These are phyloP conservation scores for Myanophis thanlyinensis DNA, from an alignment of 2,113 vertebrate species.

Conservation along the genomic window DNA sequence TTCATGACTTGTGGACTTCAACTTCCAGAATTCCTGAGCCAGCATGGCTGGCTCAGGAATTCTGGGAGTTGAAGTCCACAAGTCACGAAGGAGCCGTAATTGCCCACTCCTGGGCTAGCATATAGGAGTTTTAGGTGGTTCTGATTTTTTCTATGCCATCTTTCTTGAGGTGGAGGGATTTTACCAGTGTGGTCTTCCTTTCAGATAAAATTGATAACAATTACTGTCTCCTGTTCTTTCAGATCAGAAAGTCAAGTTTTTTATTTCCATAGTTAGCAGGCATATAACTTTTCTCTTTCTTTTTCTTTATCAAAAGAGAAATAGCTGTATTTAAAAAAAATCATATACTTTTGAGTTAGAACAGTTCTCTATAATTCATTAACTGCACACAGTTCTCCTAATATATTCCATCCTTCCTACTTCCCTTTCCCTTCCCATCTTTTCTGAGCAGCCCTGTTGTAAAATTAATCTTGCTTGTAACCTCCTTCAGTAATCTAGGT, in stretches of 20 bases:
- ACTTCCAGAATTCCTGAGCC: too few species aligned
- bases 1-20: too few species aligned
- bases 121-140: background rate
- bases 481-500: background rate
- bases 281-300: background rate
- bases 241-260: background rate
- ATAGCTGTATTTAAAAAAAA: background rate
- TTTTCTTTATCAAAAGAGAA: background rate
- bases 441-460: background rate
- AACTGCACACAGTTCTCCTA: background rate
- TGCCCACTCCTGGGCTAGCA: too few species aligned
- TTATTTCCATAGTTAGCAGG: background rate
- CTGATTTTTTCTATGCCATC: background rate
- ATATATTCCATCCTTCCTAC: background rate
- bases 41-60: too few species aligned
- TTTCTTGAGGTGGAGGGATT: background rate
- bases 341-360: background rate
- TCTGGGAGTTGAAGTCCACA: too few species aligned
- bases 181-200: background rate
- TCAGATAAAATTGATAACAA: background rate
- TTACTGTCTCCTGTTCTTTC: background rate
- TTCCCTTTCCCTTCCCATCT: background rate
- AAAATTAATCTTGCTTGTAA: background rate
- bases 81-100: too few species aligned
- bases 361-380: background rate